Percentiles rank a stretch among this genome's conserved stretches.
Evolutionary conservation across 2,797 vertebrate species (phyloP).

Genomic region (Australoheros facetus): DNA sequence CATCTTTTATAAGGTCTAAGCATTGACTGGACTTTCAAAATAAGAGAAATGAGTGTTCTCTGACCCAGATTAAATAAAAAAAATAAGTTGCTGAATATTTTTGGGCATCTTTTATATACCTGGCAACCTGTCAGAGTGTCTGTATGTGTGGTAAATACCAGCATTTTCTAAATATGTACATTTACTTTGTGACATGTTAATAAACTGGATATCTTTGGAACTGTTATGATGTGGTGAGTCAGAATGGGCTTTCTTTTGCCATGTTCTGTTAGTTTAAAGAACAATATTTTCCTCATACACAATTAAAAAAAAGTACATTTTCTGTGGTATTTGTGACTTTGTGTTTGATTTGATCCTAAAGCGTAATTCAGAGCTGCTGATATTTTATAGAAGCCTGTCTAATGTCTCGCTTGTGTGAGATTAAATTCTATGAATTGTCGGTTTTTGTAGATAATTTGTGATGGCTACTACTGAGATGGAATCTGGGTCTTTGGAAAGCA

Average conservation of each 20-base stretch:
- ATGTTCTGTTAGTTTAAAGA: not conserved
- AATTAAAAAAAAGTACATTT: not conserved
- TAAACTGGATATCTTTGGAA: not conserved
- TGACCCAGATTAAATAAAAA: not conserved
- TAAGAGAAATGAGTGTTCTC: not conserved
- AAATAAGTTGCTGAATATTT: not conserved
- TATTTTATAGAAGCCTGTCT: not conserved
- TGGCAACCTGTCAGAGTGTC: not conserved
- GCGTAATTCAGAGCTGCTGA: not conserved
- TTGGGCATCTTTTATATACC: not conserved
- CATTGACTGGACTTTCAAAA: not conserved
- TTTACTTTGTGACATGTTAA: not conserved
- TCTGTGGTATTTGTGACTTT: not conserved
- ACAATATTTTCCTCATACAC: not conserved
- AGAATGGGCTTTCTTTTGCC: not conserved
- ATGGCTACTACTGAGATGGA: slow-evolving; percentile 93
- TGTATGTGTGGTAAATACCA: not conserved
- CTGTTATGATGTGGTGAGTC: not conserved
- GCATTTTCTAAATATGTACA: not conserved
- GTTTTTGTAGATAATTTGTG: slow-evolving; percentile 63
- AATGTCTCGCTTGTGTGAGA: too few species aligned
- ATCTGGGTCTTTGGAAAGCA: slow-evolving; percentile 83
- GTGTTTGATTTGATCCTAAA: not conserved
- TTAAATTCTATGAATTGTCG: not conserved
- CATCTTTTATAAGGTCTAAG: not conserved